These are phyloP conservation scores for Tetranychus truncatus DNA, from an alignment of 2,888 invertebrate species.

Conservation along the genomic window DNA sequence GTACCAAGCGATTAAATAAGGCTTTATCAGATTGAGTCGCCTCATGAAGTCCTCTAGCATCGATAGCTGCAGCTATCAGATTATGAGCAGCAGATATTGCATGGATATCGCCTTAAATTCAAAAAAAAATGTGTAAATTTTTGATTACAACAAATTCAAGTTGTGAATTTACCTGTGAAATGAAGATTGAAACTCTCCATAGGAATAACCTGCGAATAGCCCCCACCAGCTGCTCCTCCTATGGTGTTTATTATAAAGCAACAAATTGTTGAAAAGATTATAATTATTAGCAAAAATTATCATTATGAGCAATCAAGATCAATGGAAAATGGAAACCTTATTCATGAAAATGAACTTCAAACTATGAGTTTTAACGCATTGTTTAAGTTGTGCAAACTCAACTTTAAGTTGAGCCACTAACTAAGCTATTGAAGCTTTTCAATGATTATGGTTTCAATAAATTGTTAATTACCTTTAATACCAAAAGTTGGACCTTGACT, in stretches of 20 bases:
- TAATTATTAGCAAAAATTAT: background rate
- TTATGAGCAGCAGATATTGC: conserved; percentile 97
- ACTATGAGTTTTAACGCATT: no score
- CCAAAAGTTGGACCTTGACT: conserved; percentile 98
- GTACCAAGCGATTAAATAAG: conserved; percentile 71
- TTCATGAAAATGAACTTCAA: background rate
- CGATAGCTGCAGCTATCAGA: conserved; percentile 87
- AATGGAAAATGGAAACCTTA: background rate
- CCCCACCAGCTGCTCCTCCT: conserved; percentile 94
- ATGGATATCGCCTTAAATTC: conserved; percentile 64
- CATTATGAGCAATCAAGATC: background rate
- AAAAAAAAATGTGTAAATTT: conserved; percentile 10
- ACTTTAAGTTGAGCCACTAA: no score
- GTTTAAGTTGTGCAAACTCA: no score
- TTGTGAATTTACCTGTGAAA: conserved; percentile 43
- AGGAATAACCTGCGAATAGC: conserved; percentile 85
- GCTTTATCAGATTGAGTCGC: conserved; percentile 66
- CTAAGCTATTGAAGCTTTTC: no score
- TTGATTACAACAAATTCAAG: background rate
- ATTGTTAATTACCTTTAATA: conserved; percentile 48
- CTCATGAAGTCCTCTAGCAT: conserved; percentile 91
- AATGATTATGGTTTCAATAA: background rate
- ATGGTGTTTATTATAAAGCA: background rate
- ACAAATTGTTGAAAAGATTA: background rate
- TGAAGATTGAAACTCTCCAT: conserved; percentile 99